Percentiles rank a stretch among this genome's conserved stretches.
phyloP scores from a whole-genome alignment of 2,888 invertebrate genomes.

The Fragum fragum region DNA sequence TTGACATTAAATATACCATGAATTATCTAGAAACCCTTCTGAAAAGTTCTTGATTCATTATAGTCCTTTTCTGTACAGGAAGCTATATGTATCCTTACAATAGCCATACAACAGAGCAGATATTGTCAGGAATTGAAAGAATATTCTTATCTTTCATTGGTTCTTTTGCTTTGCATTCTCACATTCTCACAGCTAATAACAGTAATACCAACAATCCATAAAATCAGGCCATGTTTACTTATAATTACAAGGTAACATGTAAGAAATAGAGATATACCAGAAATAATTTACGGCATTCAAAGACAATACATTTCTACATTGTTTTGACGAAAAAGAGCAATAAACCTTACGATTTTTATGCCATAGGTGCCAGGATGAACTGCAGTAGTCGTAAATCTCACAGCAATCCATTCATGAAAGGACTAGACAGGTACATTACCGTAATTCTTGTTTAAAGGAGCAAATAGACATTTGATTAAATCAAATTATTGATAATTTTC shows the following conservation, averaged over 20 bases:
- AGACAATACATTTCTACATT: slow-evolving; percentile 2
- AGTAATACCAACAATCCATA: not conserved
- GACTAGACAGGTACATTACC: slow-evolving; percentile 2
- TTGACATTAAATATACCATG: slow-evolving; percentile 18
- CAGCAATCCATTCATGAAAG: slow-evolving; percentile 23
- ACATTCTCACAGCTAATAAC: not conserved
- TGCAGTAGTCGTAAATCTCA: slow-evolving; percentile 11
- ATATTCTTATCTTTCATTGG: too few species aligned
- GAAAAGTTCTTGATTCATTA: too few species aligned
- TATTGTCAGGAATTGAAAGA: too few species aligned
- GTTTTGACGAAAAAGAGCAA: slow-evolving; percentile 2
- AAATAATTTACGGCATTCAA: not conserved
- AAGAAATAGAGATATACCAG: slow-evolving; percentile 1
- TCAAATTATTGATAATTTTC: not conserved
- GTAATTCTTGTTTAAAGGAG: not conserved
- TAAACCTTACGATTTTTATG: slow-evolving; percentile 12
- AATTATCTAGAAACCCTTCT: not conserved
- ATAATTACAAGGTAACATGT: slow-evolving; percentile 1
- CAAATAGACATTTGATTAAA: not conserved
- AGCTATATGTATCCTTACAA: too few species aligned
- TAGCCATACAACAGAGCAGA: too few species aligned
- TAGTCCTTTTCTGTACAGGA: too few species aligned
- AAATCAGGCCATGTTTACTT: not conserved
- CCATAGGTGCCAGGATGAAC: slow-evolving; percentile 8
- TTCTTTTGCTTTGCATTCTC: not conserved